Percentiles rank a stretch among this genome's conserved stretches.
phyloP scores from a whole-genome alignment of 2,113 vertebrate species.

The Mionectes macconnelli region DNA sequence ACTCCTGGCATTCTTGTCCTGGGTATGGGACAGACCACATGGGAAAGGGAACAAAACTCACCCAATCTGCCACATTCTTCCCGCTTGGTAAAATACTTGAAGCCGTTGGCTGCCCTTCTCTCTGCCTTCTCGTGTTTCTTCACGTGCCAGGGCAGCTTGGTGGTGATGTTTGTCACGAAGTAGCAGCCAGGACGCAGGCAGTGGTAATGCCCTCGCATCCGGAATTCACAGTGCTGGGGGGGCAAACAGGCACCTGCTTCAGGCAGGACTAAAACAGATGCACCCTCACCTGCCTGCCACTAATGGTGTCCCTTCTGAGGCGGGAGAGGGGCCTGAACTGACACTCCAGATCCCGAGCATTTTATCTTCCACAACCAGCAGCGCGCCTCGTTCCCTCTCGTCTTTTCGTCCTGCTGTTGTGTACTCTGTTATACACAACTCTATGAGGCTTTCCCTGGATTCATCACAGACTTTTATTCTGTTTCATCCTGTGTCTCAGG shows the following conservation, averaged over 20 bases:
- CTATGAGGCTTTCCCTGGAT: background rate
- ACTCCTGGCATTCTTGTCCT: background rate
- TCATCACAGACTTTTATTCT: background rate
- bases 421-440: background rate
- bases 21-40: background rate
- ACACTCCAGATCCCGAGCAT: background rate
- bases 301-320: background rate
- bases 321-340: background rate
- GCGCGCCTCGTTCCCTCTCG: background rate
- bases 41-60: constrained; percentile 54
- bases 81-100: constrained; percentile 98
- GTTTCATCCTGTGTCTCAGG: background rate
- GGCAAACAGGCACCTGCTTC: background rate
- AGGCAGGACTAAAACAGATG: background rate
- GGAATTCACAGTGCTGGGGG: constrained; percentile 94
- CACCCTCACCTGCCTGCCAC: background rate
- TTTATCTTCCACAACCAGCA: background rate
- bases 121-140: constrained; percentile 99
- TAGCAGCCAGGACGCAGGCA: constrained; percentile 92
- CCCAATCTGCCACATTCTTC: constrained; percentile 94
- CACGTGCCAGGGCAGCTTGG: constrained; percentile 97
- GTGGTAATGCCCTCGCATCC: constrained; percentile 98
- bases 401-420: background rate
- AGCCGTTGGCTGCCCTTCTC: constrained; percentile 94
- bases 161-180: constrained; percentile 99